A percentile compares a stretch with the other conserved stretches of the same genome.
Conservation (phyloP, 2,888 invertebrate genomes). For the Baccha elongata region DNA sequence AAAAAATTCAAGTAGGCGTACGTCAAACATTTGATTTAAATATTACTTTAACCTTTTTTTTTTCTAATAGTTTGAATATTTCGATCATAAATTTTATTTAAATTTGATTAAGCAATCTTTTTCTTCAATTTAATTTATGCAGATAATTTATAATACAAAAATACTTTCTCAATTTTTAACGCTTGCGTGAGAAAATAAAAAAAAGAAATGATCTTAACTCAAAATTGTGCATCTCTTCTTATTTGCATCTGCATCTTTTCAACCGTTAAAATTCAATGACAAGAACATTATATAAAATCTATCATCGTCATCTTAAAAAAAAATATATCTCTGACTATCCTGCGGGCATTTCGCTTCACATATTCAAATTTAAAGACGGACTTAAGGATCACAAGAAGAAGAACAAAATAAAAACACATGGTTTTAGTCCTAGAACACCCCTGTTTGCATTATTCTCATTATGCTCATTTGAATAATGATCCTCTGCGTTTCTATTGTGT, state of each 20-base stretch:
- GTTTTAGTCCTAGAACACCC: slow-evolving; percentile 59
- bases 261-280: slow-evolving; percentile 63
- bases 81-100: slow-evolving; percentile 47
- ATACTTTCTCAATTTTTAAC: slow-evolving; percentile 50
- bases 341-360: slow-evolving; percentile 63
- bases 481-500: slow-evolving; percentile 50
- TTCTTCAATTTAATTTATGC: slow-evolving; percentile 24
- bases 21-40: not conserved
- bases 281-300: slow-evolving; percentile 59
- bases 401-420: not conserved
- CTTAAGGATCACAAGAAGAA: slow-evolving; percentile 28
- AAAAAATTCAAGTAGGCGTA: slow-evolving; percentile 61
- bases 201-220: slow-evolving; percentile 11
- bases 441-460: slow-evolving; percentile 38
- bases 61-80: slow-evolving; percentile 1
- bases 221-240: slow-evolving; percentile 50
- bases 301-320: slow-evolving; percentile 34
- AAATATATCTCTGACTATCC: slow-evolving; percentile 44
- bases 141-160: slow-evolving; percentile 3
- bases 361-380: slow-evolving; percentile 68
- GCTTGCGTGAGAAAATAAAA: slow-evolving; percentile 66
- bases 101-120: slow-evolving; percentile 35
- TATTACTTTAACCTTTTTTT: not conserved
- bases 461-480: slow-evolving; percentile 56
- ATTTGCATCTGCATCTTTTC: slow-evolving; percentile 72